phyloP scores from a whole-genome alignment of 2,113 vertebrate genomes.

The Pithys albifrons region DNA sequence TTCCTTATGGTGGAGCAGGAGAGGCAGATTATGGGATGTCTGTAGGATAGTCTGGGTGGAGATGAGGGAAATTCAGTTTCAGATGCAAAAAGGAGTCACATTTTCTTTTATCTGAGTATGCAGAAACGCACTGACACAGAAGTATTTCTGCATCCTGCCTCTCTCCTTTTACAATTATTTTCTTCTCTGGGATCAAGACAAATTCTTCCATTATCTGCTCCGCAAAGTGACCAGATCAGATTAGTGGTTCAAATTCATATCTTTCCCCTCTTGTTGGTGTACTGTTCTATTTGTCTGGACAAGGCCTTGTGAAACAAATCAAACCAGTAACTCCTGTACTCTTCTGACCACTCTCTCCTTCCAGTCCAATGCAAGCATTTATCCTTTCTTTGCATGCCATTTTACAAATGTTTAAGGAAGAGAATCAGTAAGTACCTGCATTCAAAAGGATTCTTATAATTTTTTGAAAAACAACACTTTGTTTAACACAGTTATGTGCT shows the following conservation, averaged over 20 bases:
- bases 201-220: not conserved
- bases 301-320: not conserved
- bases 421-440: not conserved
- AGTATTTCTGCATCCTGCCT: not conserved
- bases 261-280: not conserved
- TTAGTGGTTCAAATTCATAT: not conserved
- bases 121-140: not conserved
- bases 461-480: not conserved
- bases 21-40: not conserved
- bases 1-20: not conserved
- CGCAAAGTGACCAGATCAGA: not conserved
- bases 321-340: not conserved
- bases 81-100: not conserved
- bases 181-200: not conserved
- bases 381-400: not conserved
- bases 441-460: not conserved
- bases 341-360: not conserved
- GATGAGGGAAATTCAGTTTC: not conserved
- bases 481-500: not conserved
- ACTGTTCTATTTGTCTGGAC: not conserved
- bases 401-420: not conserved
- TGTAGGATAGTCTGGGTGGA: not conserved
- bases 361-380: not conserved
- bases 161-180: not conserved
- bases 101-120: not conserved